phyloP scores from a whole-genome alignment of 2,888 invertebrate genomes.

The Nowickia ferox region DNA sequence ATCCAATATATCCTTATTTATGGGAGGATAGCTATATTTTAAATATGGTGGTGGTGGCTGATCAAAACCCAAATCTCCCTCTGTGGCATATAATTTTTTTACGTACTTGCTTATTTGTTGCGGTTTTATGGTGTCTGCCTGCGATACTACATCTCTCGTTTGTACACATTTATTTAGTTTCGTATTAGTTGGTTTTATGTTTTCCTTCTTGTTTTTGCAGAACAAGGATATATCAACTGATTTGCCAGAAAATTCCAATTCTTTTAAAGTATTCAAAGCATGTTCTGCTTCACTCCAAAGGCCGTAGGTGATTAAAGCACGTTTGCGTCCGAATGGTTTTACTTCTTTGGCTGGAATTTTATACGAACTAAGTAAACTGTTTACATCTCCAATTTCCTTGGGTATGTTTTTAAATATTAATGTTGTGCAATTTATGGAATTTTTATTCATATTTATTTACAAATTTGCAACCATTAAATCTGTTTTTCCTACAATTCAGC shows the following conservation, averaged over 20 bases:
- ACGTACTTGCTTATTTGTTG: conserved; percentile 84
- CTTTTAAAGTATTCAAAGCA: conserved; percentile 74
- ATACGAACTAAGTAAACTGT: conserved; percentile 73
- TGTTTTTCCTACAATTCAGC: no score
- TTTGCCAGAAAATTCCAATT: conserved; percentile 59
- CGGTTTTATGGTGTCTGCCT: conserved; percentile 72
- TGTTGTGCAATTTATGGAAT: conserved; percentile 65
- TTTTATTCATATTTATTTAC: conserved; percentile 53
- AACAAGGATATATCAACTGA: conserved; percentile 56
- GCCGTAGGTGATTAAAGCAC: conserved; percentile 75
- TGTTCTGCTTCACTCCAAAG: conserved; percentile 71
- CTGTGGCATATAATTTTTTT: conserved; percentile 86
- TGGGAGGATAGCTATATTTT: conserved; percentile 91
- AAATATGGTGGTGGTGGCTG: conserved; percentile 91
- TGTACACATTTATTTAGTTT: conserved; percentile 71
- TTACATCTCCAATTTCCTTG: conserved; percentile 75
- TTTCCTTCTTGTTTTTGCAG: conserved; percentile 46
- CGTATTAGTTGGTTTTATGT: conserved; percentile 56
- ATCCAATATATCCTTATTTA: conserved; percentile 88
- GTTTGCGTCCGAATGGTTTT: conserved; percentile 76
- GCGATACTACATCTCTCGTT: conserved; percentile 6
- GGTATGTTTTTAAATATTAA: conserved; percentile 79
- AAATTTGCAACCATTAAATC: not conserved
- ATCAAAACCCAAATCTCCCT: conserved; percentile 86
- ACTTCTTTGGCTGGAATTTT: conserved; percentile 74